These are phyloP conservation scores for Oeneis ivallda DNA, from an alignment of 2,888 invertebrate species.

Conservation along the genomic window DNA sequence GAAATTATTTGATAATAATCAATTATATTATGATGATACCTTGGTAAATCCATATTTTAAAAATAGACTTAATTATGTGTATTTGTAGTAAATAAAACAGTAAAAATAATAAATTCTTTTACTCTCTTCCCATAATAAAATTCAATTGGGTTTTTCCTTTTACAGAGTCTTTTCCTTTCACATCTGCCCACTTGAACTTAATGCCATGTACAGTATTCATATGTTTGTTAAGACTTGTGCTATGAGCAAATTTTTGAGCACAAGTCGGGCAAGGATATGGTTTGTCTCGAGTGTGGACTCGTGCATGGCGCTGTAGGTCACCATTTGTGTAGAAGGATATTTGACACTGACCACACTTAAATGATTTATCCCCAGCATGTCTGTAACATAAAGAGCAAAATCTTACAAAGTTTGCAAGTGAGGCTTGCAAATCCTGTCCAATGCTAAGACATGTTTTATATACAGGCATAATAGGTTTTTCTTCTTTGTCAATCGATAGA, in stretches of 20 bases:
- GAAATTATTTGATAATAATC: conserved; percentile 15
- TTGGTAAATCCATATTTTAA: conserved; percentile 33
- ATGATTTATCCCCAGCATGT: conserved; percentile 67
- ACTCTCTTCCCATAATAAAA: conserved; percentile 12
- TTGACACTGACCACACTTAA: conserved; percentile 64
- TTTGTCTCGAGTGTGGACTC: conserved; percentile 71
- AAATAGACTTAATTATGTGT: conserved; percentile 30
- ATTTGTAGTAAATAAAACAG: conserved; percentile 32
- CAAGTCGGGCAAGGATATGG: conserved; percentile 70
- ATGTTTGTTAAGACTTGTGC: conserved; percentile 74
- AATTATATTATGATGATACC: conserved; percentile 20
- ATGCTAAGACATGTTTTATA: too few relatives aligned
- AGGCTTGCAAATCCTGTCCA: background rate
- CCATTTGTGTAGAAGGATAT: conserved; percentile 63
- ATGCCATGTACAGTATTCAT: conserved; percentile 69
- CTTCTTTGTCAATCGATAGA: too few relatives aligned
- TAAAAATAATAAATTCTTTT: conserved; percentile 22
- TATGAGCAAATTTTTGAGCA: conserved; percentile 65
- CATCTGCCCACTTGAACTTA: conserved; percentile 66
- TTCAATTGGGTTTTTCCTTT: conserved; percentile 12
- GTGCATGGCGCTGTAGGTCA: conserved; percentile 63
- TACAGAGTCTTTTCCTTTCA: conserved; percentile 41
- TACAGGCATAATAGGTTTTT: too few relatives aligned
- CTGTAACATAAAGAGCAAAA: conserved; percentile 46
- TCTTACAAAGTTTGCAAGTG: background rate